A percentile compares a stretch with the other conserved stretches of the same genome.
These are phyloP conservation scores for Apotomis betuletana DNA, from an alignment of 2,888 invertebrate species.

Conservation along the genomic window DNA sequence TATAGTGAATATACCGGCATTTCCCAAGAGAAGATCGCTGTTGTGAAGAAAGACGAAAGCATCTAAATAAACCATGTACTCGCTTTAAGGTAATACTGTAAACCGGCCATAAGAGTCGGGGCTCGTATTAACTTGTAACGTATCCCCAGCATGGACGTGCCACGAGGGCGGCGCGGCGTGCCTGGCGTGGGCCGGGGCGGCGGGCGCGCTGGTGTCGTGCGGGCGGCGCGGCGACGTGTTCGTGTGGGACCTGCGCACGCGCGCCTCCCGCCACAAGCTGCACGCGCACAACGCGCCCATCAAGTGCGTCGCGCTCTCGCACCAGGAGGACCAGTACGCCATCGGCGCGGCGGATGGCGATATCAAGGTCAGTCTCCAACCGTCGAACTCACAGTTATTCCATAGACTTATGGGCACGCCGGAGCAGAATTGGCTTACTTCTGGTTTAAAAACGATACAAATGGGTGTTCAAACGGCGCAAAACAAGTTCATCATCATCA, in stretches of 20 bases:
- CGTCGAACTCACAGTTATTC: background rate
- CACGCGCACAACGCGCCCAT: constrained; percentile 96
- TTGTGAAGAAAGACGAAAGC: too few species aligned
- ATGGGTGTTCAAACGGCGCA: too few species aligned
- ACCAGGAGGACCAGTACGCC: constrained; percentile 97
- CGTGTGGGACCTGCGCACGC: constrained; percentile 96
- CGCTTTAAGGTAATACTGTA: too few species aligned
- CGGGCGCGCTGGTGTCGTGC: constrained; percentile 96
- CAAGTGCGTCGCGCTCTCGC: constrained; percentile 97
- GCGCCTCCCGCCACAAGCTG: constrained; percentile 91
- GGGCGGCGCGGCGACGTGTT: constrained; percentile 98
- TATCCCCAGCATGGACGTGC: constrained; percentile 80
- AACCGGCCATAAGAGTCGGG: too few species aligned
- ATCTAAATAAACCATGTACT: too few species aligned
- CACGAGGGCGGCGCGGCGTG: constrained; percentile 97
- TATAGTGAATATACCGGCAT: too few species aligned
- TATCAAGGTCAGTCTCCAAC: constrained; percentile 89
- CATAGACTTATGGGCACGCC: too few species aligned
- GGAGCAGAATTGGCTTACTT: too few species aligned
- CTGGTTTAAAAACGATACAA: too few species aligned
- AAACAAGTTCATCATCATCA: too few species aligned
- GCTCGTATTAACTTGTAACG: background rate
- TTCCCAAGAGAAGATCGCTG: too few species aligned
- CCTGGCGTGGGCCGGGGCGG: constrained; percentile 95
- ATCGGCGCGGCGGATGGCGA: constrained; percentile 97